Evolutionary conservation across 2,888 invertebrate genomes (phyloP), one percentile per base, ranked within the genome.

Genomic region (Drosophila longiperda): DNA sequence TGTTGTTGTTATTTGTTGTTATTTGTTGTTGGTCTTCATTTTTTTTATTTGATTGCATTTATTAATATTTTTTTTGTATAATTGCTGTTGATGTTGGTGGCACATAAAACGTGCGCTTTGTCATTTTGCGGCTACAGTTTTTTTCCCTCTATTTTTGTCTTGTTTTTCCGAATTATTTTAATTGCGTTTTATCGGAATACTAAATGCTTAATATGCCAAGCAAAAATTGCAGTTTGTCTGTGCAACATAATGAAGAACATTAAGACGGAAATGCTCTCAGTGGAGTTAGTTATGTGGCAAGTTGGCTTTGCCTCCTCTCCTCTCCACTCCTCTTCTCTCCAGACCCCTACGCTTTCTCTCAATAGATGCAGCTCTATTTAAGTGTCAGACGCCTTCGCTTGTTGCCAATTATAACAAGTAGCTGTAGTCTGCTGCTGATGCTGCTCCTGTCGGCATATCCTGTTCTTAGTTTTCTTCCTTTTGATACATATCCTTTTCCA

Each of bases 321-420:
- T 12, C 36, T 15, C 8, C 34, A 20, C 55, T 11, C 3, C 2
- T 6, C 34, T n/a, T n/a, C n/a, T n/a, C n/a, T n/a, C n/a, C n/a
- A n/a, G n/a, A n/a, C n/a, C n/a, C 20, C 7, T 5, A 11, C 40
- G 3, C 2, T 2, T 26, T 29, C 40, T 8, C 3, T 23, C 4
- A 2, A 17, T n/a, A 4, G 15, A 23, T 45, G 20, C 23, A 17
- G 20, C 62, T 33, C 15, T 2, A 38, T 26, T 32, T 36, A 36
- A 36, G 32, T 65, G 62, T 58, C 66, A 36, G 54, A 45, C 45
- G 63, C n/a, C 32, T 42, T 17, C 58, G 55, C 29, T 60, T 59
- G 62, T 61, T 73, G 86, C 81, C 85, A 85, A 89, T 85, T 85
- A 89, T 86, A 75, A 83, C 86, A 89, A 88, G 85, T 89, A 82